These are phyloP conservation scores for Euleptes europaea DNA, from an alignment of 2,113 vertebrate genomes.

Conservation along the genomic window DNA sequence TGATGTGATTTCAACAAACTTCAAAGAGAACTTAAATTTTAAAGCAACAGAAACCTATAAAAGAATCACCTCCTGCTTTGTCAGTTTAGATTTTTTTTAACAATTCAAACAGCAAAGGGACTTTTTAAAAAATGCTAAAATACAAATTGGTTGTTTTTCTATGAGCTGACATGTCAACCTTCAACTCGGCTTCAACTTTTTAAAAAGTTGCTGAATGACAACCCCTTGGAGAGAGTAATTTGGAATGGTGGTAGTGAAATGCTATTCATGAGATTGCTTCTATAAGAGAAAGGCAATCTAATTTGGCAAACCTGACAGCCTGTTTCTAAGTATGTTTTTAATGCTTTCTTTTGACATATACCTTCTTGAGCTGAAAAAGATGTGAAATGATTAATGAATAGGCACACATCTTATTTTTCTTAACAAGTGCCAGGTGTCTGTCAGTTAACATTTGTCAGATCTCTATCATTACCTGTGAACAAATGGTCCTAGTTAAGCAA, in stretches of 20 bases:
- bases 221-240: conserved; percentile 21
- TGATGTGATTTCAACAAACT: background rate
- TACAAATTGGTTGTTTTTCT: background rate
- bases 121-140: background rate
- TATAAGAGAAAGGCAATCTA: conserved; percentile 22
- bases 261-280: conserved; percentile 20
- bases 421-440: conserved; percentile 42
- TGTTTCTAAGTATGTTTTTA: conserved; percentile 44
- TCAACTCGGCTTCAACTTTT: conserved; percentile 35
- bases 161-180: conserved; percentile 1
- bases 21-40: background rate
- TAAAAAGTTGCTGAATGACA: conserved; percentile 32
- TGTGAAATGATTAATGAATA: conserved; percentile 43
- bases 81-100: conserved; percentile 3
- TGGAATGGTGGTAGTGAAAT: conserved; percentile 13
- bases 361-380: conserved; percentile 42
- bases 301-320: conserved; percentile 34
- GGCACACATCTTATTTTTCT: conserved; percentile 32
- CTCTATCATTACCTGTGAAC: conserved; percentile 49
- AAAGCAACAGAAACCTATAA: background rate
- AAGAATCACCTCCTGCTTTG: conserved; percentile 20
- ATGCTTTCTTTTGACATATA: conserved; percentile 27
- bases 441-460: conserved; percentile 59
- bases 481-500: conserved; percentile 57
- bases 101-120: background rate